These are phyloP conservation scores for Pantherophis guttatus DNA, from an alignment of 2,113 vertebrate species.

Conservation along the genomic window DNA sequence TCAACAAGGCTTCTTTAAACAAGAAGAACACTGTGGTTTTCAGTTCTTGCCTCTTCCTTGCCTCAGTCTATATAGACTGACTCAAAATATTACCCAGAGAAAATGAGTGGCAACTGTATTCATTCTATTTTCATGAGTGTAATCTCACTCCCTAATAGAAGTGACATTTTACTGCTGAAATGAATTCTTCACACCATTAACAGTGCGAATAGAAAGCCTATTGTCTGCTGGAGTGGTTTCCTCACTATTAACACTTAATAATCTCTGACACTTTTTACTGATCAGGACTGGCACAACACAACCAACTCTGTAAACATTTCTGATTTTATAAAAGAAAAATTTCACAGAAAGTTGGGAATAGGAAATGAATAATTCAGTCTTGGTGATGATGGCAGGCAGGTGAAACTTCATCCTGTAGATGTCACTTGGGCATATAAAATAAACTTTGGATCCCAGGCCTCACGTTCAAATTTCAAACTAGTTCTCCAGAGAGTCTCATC, in stretches of 20 bases:
- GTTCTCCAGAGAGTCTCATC: not conserved
- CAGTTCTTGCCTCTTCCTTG: not conserved
- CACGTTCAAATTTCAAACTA: not conserved
- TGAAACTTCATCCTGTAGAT: not conserved
- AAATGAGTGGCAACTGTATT: constrained; percentile 57
- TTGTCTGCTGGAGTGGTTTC: constrained; percentile 67
- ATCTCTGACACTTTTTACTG: constrained; percentile 60
- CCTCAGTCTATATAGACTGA: constrained; percentile 13
- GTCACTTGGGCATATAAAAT: not conserved
- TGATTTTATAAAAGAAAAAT: accelerated
- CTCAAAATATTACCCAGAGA: constrained; percentile 45
- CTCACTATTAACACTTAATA: constrained; percentile 73
- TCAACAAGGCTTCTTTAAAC: not conserved
- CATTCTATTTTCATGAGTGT: constrained; percentile 64
- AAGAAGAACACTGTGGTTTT: not conserved
- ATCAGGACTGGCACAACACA: constrained; percentile 29
- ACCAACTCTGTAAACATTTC: not conserved
- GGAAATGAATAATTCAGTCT: not conserved
- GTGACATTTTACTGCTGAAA: constrained; percentile 71
- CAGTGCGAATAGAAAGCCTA: constrained; percentile 69
- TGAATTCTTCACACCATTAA: constrained; percentile 72
- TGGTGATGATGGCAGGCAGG: not conserved
- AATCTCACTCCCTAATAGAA: constrained; percentile 69
- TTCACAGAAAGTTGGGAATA: not conserved
- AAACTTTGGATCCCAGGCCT: not conserved